Evolutionary conservation across 2,797 vertebrate species (phyloP).

Genomic region (Pseudocheirus occidentalis): DNA sequence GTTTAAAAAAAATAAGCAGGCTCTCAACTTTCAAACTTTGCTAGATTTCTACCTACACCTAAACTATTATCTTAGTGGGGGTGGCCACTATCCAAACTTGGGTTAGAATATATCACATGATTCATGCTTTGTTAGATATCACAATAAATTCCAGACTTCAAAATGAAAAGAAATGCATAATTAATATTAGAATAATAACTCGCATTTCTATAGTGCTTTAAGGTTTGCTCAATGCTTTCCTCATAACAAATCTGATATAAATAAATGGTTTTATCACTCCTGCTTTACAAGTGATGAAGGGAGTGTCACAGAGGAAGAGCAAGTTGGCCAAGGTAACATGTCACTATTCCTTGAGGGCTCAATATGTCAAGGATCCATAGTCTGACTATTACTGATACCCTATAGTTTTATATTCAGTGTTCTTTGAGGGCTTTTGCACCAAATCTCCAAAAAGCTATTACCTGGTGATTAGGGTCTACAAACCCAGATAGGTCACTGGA

Average conservation of each 20-base stretch:
- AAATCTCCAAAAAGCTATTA: not conserved
- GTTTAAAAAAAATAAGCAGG: slow-evolving; percentile 50
- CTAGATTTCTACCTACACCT: not conserved
- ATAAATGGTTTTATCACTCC: not conserved
- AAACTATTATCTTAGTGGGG: not conserved
- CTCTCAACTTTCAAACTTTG: slow-evolving; percentile 31
- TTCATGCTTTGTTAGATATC: slow-evolving; percentile 11
- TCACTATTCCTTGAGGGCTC: not conserved
- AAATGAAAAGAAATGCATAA: not conserved
- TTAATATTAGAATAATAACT: not conserved
- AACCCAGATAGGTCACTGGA: not conserved
- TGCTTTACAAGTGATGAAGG: not conserved
- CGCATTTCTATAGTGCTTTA: not conserved
- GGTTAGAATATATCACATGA: not conserved
- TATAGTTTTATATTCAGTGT: not conserved
- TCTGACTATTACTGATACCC: not conserved
- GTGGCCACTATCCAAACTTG: not conserved
- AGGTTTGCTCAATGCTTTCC: not conserved
- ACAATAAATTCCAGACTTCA: not conserved
- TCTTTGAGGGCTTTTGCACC: not conserved
- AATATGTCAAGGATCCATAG: not conserved
- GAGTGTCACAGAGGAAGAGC: not conserved
- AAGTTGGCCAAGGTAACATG: not conserved
- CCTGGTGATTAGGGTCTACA: not conserved
- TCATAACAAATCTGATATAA: not conserved